These are phyloP conservation scores for Acromyrmex echinatior DNA, from an alignment of 1,140 invertebrate genomes.

Conservation along the genomic window DNA sequence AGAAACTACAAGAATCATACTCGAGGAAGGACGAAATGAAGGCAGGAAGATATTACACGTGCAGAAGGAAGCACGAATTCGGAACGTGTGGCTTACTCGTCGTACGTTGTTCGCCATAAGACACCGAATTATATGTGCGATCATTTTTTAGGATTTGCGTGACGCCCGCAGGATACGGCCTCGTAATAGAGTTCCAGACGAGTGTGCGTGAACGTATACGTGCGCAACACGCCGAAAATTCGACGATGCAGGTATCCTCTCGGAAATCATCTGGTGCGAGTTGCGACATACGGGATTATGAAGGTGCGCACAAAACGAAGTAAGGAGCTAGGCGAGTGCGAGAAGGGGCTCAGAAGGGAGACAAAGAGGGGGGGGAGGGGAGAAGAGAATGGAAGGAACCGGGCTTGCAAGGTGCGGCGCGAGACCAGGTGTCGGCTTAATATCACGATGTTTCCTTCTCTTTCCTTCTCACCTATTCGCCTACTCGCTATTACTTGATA, in stretches of 20 bases:
- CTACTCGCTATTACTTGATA: constrained; percentile 68
- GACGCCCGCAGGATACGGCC: constrained; percentile 25
- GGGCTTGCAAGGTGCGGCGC: constrained; percentile 82
- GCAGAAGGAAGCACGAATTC: constrained; percentile 21
- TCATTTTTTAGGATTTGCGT: constrained; percentile 40
- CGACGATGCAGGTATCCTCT: constrained; percentile 45
- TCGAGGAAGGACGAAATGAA: not conserved
- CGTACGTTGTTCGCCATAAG: constrained; percentile 23
- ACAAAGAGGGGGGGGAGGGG: constrained; percentile 2
- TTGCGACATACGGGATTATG: constrained; percentile 53
- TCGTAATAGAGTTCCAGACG: constrained; percentile 9
- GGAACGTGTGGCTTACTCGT: not conserved
- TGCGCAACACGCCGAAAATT: not conserved
- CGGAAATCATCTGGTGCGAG: constrained; percentile 60
- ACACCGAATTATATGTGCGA: constrained; percentile 33
- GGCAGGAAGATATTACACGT: not conserved
- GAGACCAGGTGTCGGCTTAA: constrained; percentile 80
- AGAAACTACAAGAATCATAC: not conserved
- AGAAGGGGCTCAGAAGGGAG: not conserved
- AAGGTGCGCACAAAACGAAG: constrained; percentile 9
- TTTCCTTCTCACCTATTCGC: constrained; percentile 23
- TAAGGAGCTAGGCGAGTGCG: not conserved
- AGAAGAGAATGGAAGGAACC: constrained; percentile 73
- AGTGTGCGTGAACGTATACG: not conserved
- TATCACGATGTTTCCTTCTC: constrained; percentile 54